phyloP scores from a whole-genome alignment of 2,113 vertebrate genomes.

The Gasterosteus nipponicus region DNA sequence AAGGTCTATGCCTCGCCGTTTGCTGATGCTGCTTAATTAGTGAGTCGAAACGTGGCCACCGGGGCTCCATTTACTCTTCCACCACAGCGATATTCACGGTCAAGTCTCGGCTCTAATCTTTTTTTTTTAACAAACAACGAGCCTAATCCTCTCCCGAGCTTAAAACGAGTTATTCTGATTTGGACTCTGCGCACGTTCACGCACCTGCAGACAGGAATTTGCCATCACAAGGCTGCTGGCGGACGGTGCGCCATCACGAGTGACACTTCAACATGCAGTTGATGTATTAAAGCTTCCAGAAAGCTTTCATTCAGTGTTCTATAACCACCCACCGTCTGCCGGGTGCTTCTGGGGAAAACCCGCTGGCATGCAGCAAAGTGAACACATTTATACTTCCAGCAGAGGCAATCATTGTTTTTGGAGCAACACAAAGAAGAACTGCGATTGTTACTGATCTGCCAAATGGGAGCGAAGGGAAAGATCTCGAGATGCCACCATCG shows the following conservation, averaged over 20 bases:
- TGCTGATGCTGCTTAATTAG: conserved; percentile 27
- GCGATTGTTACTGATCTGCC: conserved; percentile 1
- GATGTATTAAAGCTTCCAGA: conserved; percentile 19
- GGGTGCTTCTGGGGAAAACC: conserved; percentile 24
- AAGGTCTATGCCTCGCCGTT: conserved; percentile 26
- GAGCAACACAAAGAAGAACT: conserved; percentile 10
- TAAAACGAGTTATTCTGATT: conserved; percentile 1
- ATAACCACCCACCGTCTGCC: conserved; percentile 29
- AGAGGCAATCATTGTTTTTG: neutral
- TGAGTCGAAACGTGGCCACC: conserved; percentile 11
- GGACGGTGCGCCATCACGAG: neutral
- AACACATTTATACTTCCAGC: conserved; percentile 27
- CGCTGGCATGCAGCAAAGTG: conserved; percentile 35
- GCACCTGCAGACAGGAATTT: conserved; percentile 26
- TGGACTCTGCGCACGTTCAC: neutral
- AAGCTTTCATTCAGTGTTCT: conserved; percentile 31
- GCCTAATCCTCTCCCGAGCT: conserved; percentile 14
- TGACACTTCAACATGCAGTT: conserved; percentile 19
- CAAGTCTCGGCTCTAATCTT: conserved; percentile 32
- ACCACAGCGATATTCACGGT: conserved; percentile 18
- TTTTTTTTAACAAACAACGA: conserved; percentile 23
- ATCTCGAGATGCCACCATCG: neutral
- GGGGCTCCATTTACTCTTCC: conserved; percentile 20
- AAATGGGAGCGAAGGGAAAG: conserved; percentile 6
- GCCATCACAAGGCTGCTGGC: conserved; percentile 12